A percentile compares a stretch with the other conserved stretches of the same genome.
phyloP scores from a whole-genome alignment of 1,140 invertebrate genomes.

The Leguminivora glycinivorella region DNA sequence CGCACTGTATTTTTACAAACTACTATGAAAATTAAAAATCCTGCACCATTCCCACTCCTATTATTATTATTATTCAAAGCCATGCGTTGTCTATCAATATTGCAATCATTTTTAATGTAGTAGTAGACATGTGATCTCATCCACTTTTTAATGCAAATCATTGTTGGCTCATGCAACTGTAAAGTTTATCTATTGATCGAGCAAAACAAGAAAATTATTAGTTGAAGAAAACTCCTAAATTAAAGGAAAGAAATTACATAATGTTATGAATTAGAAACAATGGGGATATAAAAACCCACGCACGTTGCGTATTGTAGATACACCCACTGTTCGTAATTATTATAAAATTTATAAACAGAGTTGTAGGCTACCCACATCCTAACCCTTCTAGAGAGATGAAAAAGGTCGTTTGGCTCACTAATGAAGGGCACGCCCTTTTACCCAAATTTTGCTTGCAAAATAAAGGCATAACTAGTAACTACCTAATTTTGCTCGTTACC shows the following conservation, averaged over 20 bases:
- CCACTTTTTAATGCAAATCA: too few species aligned
- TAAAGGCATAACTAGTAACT: neutral
- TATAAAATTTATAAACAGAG: slow-evolving; percentile 8
- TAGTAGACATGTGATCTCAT: too few species aligned
- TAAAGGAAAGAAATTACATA: neutral
- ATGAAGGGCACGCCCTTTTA: neutral
- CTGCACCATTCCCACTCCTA: too few species aligned
- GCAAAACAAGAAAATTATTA: neutral
- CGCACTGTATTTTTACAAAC: too few species aligned
- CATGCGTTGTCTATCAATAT: too few species aligned
- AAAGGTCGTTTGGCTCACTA: neutral
- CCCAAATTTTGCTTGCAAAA: neutral
- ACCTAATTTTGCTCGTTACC: too few species aligned
- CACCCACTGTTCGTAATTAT: slow-evolving; percentile 2
- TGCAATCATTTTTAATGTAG: too few species aligned
- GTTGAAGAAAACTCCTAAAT: neutral
- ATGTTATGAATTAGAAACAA: slow-evolving; percentile 12
- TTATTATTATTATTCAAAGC: too few species aligned
- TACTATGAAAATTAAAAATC: too few species aligned
- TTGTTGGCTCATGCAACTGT: too few species aligned
- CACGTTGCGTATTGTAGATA: neutral
- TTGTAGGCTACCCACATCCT: neutral
- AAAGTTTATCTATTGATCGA: neutral
- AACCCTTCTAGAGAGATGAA: neutral
- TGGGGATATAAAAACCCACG: slow-evolving; percentile 6